Percentiles rank a stretch among this genome's conserved stretches.
These are phyloP conservation scores for Argopecten irradians DNA, from an alignment of 1,140 invertebrate genomes.

Conservation along the genomic window DNA sequence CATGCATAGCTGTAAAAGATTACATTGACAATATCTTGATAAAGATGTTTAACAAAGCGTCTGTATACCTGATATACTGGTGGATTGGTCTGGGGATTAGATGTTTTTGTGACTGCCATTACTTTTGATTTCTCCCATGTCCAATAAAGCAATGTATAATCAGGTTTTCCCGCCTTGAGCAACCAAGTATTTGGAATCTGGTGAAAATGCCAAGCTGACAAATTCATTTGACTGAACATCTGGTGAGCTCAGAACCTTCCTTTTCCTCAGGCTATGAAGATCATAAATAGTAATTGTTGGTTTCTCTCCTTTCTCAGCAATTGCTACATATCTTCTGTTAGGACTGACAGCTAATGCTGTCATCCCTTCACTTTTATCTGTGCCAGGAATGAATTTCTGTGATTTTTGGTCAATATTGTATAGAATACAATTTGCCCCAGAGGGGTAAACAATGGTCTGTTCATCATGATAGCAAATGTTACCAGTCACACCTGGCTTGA, in stretches of 20 bases:
- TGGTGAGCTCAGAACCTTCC: conserved; percentile 75
- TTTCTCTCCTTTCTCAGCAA: conserved; percentile 77
- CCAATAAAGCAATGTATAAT: conserved; percentile 88
- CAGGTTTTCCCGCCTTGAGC: conserved; percentile 87
- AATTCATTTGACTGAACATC: conserved; percentile 80
- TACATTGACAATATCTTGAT: not conserved
- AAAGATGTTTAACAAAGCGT: no score
- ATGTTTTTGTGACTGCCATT: conserved; percentile 85
- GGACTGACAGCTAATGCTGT: conserved; percentile 76
- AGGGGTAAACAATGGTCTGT: conserved; percentile 76
- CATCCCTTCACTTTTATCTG: conserved; percentile 75
- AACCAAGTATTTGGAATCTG: conserved; percentile 86
- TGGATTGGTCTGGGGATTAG: conserved; percentile 71
- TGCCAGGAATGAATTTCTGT: conserved; percentile 77
- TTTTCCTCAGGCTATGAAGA: conserved; percentile 76
- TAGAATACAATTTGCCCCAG: conserved; percentile 77
- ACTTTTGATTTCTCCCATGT: conserved; percentile 91
- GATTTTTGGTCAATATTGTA: conserved; percentile 78
- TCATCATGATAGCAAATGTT: conserved; percentile 77
- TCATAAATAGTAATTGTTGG: conserved; percentile 78
- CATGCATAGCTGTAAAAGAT: not conserved
- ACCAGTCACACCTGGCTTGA: conserved; percentile 71
- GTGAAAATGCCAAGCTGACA: conserved; percentile 86
- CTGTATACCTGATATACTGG: conserved; percentile 77
- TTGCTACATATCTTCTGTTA: conserved; percentile 76